A percentile compares a stretch with the other conserved stretches of the same genome.
Conservation (phyloP, 1,140 invertebrate species). For the Oncopodura yosiiana region DNA sequence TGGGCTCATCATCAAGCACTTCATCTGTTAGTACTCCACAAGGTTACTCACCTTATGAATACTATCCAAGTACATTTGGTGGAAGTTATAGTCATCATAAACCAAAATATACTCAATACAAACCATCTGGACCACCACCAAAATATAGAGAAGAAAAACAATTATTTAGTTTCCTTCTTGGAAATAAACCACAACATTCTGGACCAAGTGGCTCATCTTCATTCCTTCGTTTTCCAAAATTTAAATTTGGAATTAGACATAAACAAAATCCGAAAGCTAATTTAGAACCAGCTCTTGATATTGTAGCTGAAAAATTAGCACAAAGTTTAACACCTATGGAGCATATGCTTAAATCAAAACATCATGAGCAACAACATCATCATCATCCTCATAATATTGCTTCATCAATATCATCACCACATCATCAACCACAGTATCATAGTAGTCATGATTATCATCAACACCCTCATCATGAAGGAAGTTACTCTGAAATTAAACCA, state of each 20-base stretch:
- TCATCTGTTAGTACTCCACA: not conserved
- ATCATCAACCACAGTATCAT: not conserved
- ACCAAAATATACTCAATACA: not conserved
- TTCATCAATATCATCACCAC: not conserved
- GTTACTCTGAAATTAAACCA: constrained; percentile 22
- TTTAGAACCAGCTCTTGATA: constrained; percentile 23
- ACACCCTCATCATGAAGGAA: not conserved
- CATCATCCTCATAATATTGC: no score
- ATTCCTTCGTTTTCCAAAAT: constrained; percentile 8
- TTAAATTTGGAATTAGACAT: not conserved
- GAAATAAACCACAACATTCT: not conserved
- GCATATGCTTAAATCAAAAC: not conserved
- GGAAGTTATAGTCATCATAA: not conserved
- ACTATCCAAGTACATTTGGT: not conserved
- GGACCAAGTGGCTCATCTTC: not conserved
- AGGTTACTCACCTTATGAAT: not conserved
- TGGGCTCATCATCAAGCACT: constrained; percentile 11
- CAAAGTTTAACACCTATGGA: constrained; percentile 15
- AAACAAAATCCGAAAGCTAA: not conserved
- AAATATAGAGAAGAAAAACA: constrained; percentile 14
- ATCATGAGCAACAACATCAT: not conserved
- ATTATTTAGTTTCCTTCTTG: constrained; percentile 13
- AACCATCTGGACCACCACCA: not conserved
- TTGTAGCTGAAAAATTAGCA: constrained; percentile 30
- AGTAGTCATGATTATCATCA: not conserved